Percentiles rank a stretch among this genome's conserved stretches.
Evolutionary conservation across 2,888 invertebrate genomes (phyloP).

Genomic region (Trilocha varians): DNA sequence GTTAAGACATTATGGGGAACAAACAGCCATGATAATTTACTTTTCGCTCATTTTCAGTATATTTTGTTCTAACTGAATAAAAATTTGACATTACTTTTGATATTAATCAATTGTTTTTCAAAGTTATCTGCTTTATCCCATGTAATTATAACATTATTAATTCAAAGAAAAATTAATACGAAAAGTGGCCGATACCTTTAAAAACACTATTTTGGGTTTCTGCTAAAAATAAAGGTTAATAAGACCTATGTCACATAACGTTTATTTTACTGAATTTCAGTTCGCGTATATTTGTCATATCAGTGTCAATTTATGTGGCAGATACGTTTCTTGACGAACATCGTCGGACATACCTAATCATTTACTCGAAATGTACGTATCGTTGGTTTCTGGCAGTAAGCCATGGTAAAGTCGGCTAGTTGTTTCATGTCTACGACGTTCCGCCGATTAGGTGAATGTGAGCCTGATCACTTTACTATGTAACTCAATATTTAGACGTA

Average conservation of each 20-base stretch:
- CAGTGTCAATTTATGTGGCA: constrained; percentile 28
- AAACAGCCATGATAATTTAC: too few relatives aligned
- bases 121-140: too few relatives aligned
- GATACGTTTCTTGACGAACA: constrained; percentile 19
- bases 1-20: too few relatives aligned
- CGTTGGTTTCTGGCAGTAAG: constrained; percentile 31
- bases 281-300: constrained; percentile 22
- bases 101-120: too few relatives aligned
- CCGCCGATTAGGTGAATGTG: constrained; percentile 1
- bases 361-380: constrained; percentile 28
- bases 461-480: background rate
- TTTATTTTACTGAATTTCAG: constrained; percentile 10
- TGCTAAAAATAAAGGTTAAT: constrained; percentile 2
- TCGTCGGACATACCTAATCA: constrained; percentile 17
- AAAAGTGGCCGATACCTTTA: too few relatives aligned
- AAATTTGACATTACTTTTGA: too few relatives aligned
- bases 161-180: too few relatives aligned
- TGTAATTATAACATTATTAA: too few relatives aligned
- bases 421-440: constrained; percentile 25
- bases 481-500: background rate
- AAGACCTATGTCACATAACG: constrained; percentile 12
- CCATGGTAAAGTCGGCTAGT: constrained; percentile 31
- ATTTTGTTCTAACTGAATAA: too few relatives aligned
- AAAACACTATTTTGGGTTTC: background rate
- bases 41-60: too few relatives aligned